Evolutionary conservation across 1,140 invertebrate species (phyloP).

Genomic region (Harpegnathos saltator): DNA sequence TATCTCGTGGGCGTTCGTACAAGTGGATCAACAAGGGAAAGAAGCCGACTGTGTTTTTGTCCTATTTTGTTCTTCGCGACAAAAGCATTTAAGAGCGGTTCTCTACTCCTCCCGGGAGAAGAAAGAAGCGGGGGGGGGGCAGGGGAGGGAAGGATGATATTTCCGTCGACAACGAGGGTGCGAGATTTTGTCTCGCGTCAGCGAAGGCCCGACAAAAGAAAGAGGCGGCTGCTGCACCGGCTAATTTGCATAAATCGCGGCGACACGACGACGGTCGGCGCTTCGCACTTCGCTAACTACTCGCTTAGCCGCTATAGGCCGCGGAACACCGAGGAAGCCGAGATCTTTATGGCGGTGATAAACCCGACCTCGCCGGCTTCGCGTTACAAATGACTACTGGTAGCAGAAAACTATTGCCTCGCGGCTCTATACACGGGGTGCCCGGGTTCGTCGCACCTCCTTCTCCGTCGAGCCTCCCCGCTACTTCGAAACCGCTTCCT

Average conservation of each 20-base stretch:
- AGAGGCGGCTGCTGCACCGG: background rate
- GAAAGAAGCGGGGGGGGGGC: too few relatives aligned
- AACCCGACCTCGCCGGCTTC: constrained; percentile 71
- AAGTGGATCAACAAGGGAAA: too few relatives aligned
- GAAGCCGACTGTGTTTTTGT: background rate
- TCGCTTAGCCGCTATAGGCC: constrained; percentile 34
- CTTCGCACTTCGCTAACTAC: constrained; percentile 68
- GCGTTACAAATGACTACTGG: constrained; percentile 78
- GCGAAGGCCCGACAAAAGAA: constrained; percentile 2
- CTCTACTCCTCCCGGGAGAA: background rate
- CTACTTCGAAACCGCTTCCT: background rate
- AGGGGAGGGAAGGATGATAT: too few relatives aligned
- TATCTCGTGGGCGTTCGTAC: too few relatives aligned
- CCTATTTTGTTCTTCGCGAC: background rate
- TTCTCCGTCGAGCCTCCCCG: background rate
- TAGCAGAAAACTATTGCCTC: constrained; percentile 77
- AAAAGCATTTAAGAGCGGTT: background rate
- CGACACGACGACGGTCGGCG: constrained; percentile 37
- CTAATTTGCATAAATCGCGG: constrained; percentile 79
- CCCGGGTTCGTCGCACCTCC: constrained; percentile 10
- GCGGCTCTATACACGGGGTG: constrained; percentile 51
- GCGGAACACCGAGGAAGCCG: constrained; percentile 63
- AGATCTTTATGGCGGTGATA: constrained; percentile 80
- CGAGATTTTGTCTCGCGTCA: constrained; percentile 19
- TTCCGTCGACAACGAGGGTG: too few relatives aligned